Evolutionary conservation across 2,797 vertebrate genomes (phyloP), one percentile per base, ranked within the genome.

Genomic region (Avahi laniger): DNA sequence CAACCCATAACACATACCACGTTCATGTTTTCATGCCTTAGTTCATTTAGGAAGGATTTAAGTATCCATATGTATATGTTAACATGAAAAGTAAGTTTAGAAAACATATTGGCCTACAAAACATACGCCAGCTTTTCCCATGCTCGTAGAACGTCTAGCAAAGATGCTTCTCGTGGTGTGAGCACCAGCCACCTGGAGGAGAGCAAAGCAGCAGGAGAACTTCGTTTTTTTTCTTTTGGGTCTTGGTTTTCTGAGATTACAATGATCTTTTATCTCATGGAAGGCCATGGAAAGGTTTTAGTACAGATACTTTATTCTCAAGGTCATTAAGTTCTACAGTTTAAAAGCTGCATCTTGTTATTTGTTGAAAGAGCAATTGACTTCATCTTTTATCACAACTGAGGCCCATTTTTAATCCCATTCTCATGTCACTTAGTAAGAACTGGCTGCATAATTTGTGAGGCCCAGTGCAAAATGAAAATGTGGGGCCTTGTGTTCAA

Each of bases 61-160:
- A 67, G 73, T 67, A 50, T 8, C n/a, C 13, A 50, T 46, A 52
- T 15, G 18, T 65, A 30, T 7, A 41, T 57, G 6, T 11, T 69
- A 88, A 63, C 22, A 50, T 18, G 17, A 93, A 91, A 89, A 93
- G 46, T 82, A 87, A 87, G 69, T 80, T 69, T 75, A 80, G n/a
- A 89, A 87, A 84, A 67, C 41, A 70, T 18, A 4, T 15, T 54
- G 10, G 13, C 22, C 46, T 91, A 54, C 33, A 48, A 63, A 82
- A 54, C 24, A 22, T 1, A 38, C 35, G 13, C 26, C 76, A 86
- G 61, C n/a, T 76, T 83, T 85, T n/a, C 35, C 41, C 61, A 38
- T 15, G 4, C 12, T 86, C 15, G 12, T 9, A 7, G 46, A 15
- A 50, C 5, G 50, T 54, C 52, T 54, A 35, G 87, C 52, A 72